Evolutionary conservation across 2,888 invertebrate species (phyloP), one percentile per base, ranked within the genome.

Genomic region (Oxycera nigricornis): DNA sequence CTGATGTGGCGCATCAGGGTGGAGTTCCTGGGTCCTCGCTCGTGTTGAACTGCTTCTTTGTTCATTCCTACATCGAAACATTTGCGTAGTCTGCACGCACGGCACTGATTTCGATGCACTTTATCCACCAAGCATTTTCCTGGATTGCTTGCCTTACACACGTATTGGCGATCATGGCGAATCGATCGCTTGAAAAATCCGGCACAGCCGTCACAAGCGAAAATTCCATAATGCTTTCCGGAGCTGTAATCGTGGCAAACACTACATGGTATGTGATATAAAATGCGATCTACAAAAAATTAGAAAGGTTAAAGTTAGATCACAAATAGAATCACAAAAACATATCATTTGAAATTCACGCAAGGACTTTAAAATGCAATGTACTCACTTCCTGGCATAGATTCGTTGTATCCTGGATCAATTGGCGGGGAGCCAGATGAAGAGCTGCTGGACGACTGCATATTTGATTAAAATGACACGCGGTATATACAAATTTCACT

Each of bases 201-300:
- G 0, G 93, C 93, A 80, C 93, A 97, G 75, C 99, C 99, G 84
- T 99, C 98, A 82, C 99, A 99, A 0, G 98, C 97, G 84, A 95
- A 98, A 73, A 99, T 98, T 2, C 98, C 98, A 84, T 99, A 99
- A 83, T 99, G 99, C 84, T 99, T 99, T 0, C 99, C 99, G 0
- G 98, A 98, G 0, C 98, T 98, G 85, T 97, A 95, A 84, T 99
- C 99, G 7, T 93, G 92, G 82, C 99, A 99, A 0, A 99, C 99
- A 81, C 94, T 94, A 85, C 99, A 99, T 0, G 98, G 97, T 57
- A 98, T 96, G 85, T 98, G 98, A 83, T 95, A 93, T 68, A 99
- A 88, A 77, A 99, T 98, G 57, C 98, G 94, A 88, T 96, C 98
- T 98, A 86, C 2, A 68, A 68, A 20, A 68, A 24, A 39, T 3